phyloP scores from a whole-genome alignment of 2,113 vertebrate species.

The Pipra filicauda region DNA sequence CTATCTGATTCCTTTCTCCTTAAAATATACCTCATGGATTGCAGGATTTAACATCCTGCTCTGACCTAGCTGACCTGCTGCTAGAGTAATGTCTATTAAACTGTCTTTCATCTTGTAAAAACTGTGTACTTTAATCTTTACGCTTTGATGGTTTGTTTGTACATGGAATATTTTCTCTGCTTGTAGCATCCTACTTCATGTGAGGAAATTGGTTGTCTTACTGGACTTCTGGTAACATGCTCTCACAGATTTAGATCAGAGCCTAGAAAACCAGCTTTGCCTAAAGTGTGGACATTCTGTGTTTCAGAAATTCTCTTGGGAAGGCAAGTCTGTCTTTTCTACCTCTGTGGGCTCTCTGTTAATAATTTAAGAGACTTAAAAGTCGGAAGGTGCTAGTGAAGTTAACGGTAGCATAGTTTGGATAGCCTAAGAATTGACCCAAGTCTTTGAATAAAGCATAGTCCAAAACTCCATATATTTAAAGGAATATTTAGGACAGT shows the following conservation, averaged over 20 bases:
- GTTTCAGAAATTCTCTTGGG: background rate
- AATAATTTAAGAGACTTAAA: background rate
- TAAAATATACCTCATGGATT: background rate
- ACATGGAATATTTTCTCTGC: background rate
- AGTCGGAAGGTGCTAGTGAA: background rate
- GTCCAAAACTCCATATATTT: background rate
- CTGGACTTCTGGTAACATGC: background rate
- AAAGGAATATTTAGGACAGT: background rate
- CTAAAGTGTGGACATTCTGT: background rate
- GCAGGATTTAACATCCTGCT: background rate
- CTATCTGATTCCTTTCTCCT: background rate
- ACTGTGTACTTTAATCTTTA: background rate
- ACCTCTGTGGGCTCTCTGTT: background rate
- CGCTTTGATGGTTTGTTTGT: constrained; percentile 36
- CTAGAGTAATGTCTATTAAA: background rate
- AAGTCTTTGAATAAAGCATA: background rate
- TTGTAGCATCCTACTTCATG: background rate
- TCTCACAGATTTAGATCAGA: background rate
- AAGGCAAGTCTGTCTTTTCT: background rate
- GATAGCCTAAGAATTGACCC: background rate
- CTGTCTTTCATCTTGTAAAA: constrained; percentile 30
- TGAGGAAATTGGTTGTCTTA: background rate
- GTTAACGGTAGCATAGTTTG: background rate
- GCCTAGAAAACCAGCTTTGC: background rate
- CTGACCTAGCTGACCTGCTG: background rate